Base-by-base conservation (phyloP, 1,140 invertebrate genomes). In the Sarcophaga bullata region DNA sequence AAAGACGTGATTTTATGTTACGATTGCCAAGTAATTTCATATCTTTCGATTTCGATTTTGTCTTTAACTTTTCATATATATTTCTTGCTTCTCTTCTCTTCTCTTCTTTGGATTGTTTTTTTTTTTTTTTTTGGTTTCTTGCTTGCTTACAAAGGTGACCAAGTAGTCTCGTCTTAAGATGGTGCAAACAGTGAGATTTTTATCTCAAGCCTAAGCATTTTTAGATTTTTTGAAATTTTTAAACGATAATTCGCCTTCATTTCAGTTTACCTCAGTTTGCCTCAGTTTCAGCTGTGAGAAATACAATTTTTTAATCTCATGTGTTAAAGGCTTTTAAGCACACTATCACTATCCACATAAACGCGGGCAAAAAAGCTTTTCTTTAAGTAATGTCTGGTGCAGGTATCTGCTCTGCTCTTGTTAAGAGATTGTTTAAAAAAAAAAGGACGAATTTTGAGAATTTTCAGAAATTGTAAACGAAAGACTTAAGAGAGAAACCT, bases 1-100 rank as follows among this genome's bases (percentile, higher is more conserved):
- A 68, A 68, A 68, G 62, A 68, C 62, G 62, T 68, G 62, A 68
- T 68, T 68, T 68, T 68, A 68, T 68, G 62, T 68, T 68, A 25
- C 62, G 62, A 68, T 68, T 68, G 62, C 8, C 7, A 68, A 68
- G 62, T 68, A 68, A 68, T 68, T 68, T 68, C 62, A 68, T 68
- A 68, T 68, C 62, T 68, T 19, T 68, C 17, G 10, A 68, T 68
- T 68, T 68, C 62, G n/a, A 68, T 25, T 25, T 68, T 68, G 54
- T 68, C 62, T 68, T 68, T 68, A 68, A n/a, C n/a, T 58, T 58
- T 13, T 58, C 7, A 8, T 5, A n/a, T 58, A 19, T 8, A 19
- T 68, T 68, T 68, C 4, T 37, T 37, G 25, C 25, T 37, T 37
- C 25, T 37, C 25, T 37, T 4, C 25, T 37, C 25, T 37, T 37